phyloP scores from a whole-genome alignment of 2,888 invertebrate species.

The Eumerus sabulonum region DNA sequence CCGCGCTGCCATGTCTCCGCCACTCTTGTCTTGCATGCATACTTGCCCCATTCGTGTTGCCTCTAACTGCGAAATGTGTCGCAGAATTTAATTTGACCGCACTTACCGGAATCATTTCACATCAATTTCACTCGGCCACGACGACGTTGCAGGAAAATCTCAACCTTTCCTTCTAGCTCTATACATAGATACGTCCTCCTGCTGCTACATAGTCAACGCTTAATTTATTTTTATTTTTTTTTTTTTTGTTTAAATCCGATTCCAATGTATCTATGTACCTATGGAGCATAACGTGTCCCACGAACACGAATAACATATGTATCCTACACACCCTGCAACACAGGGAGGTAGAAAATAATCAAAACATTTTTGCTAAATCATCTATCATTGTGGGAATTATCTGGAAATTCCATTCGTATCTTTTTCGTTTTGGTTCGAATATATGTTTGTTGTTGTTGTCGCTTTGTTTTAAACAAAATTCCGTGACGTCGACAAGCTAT shows the following conservation, averaged over 20 bases:
- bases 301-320: not conserved
- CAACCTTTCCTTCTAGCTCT: not conserved
- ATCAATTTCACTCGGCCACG: constrained; percentile 29
- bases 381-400: constrained; percentile 60
- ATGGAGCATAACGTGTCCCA: not conserved
- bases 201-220: too few relatives aligned
- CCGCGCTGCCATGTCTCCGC: too few relatives aligned
- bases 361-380: constrained; percentile 50
- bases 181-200: too few relatives aligned
- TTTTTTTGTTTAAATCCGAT: not conserved
- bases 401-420: constrained; percentile 25
- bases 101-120: constrained; percentile 37
- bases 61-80: constrained; percentile 56
- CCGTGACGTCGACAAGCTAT: constrained; percentile 50
- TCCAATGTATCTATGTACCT: not conserved
- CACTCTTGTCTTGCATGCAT: too few relatives aligned
- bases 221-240: not conserved
- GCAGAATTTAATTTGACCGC: constrained; percentile 61
- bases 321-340: too few relatives aligned
- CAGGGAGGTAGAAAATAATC: constrained; percentile 4
- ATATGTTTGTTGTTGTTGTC: constrained; percentile 25
- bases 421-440: not conserved
- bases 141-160: constrained; percentile 6
- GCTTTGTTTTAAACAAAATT: not conserved
- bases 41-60: too few relatives aligned